phyloP scores from a whole-genome alignment of 2,113 vertebrate species.

The Calyptomena viridis region DNA sequence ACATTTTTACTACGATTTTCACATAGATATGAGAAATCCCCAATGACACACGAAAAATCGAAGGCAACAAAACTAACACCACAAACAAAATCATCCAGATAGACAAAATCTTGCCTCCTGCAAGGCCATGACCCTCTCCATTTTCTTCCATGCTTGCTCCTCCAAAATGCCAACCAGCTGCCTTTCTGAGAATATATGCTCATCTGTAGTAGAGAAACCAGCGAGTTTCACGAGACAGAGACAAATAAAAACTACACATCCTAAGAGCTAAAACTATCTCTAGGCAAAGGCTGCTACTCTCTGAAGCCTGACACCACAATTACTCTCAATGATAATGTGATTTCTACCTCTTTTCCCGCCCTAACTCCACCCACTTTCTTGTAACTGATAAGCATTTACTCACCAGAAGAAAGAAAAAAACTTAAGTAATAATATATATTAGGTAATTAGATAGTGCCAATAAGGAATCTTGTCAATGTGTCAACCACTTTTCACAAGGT shows the following conservation, averaged over 20 bases:
- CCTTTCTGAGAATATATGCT: neutral
- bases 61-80: conserved; percentile 30
- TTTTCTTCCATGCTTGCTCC: conserved; percentile 37
- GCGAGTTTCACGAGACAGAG: neutral
- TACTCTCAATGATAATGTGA: neutral
- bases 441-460: neutral
- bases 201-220: neutral
- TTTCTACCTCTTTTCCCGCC: neutral
- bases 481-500: neutral
- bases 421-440: neutral
- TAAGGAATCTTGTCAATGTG: neutral
- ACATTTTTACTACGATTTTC: conserved; percentile 1
- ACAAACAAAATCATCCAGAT: neutral
- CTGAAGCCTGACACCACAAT: neutral
- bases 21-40: conserved; percentile 48
- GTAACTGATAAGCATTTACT: conserved; percentile 12
- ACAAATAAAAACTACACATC: neutral
- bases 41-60: neutral
- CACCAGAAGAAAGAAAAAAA: neutral
- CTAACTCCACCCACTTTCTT: conserved; percentile 16
- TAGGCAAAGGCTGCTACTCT: neutral
- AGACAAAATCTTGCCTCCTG: neutral
- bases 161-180: neutral
- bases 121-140: neutral
- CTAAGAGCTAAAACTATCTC: neutral